Base-by-base conservation (phyloP, 2,797 vertebrate species). In the Acipenser ruthenus region DNA sequence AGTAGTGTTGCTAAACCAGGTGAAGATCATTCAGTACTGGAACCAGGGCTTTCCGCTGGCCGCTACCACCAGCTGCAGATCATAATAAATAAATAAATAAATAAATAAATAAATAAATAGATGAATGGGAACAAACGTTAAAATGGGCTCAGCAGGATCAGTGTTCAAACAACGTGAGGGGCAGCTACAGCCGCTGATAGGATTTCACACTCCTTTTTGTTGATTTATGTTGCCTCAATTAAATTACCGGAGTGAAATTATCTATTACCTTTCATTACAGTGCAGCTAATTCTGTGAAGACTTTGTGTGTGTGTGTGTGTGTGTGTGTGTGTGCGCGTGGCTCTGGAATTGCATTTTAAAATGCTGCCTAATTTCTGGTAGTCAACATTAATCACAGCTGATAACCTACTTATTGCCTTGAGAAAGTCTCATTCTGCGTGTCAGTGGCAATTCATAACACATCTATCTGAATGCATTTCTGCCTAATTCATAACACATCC, bases 181-280 rank as follows among this genome's bases (percentile, higher is more conserved):
- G 53, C 8, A n/a, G 10, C 50, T 50, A 37, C 64, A 67, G 50
- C 2, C 68, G 68, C 63, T 74, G 47, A 13, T 18, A 8, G 0
- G 65, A 77, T 75, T 75, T 74, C 60, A 74, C 71, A 68, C 63
- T 65, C 67, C 67, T 58, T 70, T 67, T 66, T 69, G 63, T 68
- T 18, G 47, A 62, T 74, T 73, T 62, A 65, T 68, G 70, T 70
- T 69, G 75, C 62, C 69, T 71, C 68, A 72, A 52, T 63, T 69
- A 72, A 64, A 77, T 83, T 77, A 81, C 70, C 60, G 9, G 58
- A 49, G 66, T 15, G 70, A 68, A 79, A 81, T 83, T 77, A 80
- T 67, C 66, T 70, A 69, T 79, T 77, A 77, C 74, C 65, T 75
- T 78, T 68, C 74, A 74, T 79, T 71, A 73, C 11, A 1, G 69